Conservation (phyloP, 2,797 vertebrate genomes). For the Sparidentex hasta region DNA sequence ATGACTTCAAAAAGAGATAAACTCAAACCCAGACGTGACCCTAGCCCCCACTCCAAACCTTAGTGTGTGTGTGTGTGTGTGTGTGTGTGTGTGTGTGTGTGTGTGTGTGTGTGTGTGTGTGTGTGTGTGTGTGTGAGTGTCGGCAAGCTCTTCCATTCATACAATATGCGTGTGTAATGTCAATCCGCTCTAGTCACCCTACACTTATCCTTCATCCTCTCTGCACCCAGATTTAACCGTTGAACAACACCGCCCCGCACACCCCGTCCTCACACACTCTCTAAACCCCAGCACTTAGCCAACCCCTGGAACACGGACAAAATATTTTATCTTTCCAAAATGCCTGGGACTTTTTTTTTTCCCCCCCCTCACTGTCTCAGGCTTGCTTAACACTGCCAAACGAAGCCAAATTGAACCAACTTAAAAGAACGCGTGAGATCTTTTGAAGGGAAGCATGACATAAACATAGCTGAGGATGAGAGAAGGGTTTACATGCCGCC, state of each 20-base stretch:
- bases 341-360: conserved; percentile 24
- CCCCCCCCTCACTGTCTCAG: conserved; percentile 12
- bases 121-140: neutral
- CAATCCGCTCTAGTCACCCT: conserved; percentile 76
- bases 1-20: conserved; percentile 64
- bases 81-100: neutral
- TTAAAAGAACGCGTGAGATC: conserved; percentile 63
- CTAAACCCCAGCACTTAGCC: conserved; percentile 50
- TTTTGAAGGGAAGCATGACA: conserved; percentile 73
- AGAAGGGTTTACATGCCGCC: conserved; percentile 37
- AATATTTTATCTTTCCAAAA: conserved; percentile 59
- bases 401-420: conserved; percentile 63
- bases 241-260: conserved; percentile 16
- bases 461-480: conserved; percentile 71
- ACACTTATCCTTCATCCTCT: conserved; percentile 75
- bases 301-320: conserved; percentile 47
- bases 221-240: conserved; percentile 69
- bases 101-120: conserved; percentile 11
- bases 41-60: conserved; percentile 35
- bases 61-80: conserved; percentile 1
- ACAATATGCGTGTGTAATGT: conserved; percentile 65
- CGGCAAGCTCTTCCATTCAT: conserved; percentile 34
- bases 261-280: conserved; percentile 15
- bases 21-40: conserved; percentile 64
- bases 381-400: conserved; percentile 59